A percentile compares a stretch with the other conserved stretches of the same genome.
Evolutionary conservation across 2,888 invertebrate species (phyloP).

Genomic region (Proisotoma minuta): DNA sequence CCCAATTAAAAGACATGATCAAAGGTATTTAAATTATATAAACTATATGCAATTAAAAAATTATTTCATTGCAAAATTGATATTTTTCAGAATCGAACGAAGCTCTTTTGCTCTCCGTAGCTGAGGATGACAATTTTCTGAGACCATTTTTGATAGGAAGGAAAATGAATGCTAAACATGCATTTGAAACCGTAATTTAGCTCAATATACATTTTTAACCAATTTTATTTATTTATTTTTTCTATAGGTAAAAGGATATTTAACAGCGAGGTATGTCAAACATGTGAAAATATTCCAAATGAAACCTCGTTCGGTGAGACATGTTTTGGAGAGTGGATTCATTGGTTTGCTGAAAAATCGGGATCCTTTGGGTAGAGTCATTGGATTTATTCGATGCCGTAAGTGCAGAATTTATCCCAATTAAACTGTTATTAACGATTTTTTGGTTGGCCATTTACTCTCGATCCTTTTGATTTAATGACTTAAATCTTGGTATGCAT

Average conservation of each 20-base stretch:
- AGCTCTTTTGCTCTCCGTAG: background rate
- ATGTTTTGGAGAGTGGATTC: constrained; percentile 34
- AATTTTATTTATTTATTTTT: background rate
- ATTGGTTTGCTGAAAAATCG: constrained; percentile 26
- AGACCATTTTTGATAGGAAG: constrained; percentile 3
- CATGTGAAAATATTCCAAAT: background rate
- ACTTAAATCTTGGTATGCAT: no score
- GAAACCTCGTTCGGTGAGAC: constrained; percentile 17
- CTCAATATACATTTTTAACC: background rate
- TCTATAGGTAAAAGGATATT: constrained; percentile 3
- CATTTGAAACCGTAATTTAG: constrained; percentile 12
- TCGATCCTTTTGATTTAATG: no score
- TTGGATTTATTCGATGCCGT: constrained; percentile 5
- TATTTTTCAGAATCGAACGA: background rate
- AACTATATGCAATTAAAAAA: background rate
- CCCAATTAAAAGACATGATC: background rate
- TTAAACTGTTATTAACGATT: no score
- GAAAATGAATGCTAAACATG: constrained; percentile 5
- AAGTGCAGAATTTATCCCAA: no score
- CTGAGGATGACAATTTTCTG: constrained; percentile 3
- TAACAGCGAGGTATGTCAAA: constrained; percentile 2
- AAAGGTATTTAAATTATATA: background rate
- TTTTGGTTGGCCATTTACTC: no score
- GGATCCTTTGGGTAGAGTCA: constrained; percentile 22
- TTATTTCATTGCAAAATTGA: background rate